Percentiles rank a stretch among this genome's conserved stretches.
Evolutionary conservation across 2,888 invertebrate genomes (phyloP).

Genomic region (Sialis lutaria): DNA sequence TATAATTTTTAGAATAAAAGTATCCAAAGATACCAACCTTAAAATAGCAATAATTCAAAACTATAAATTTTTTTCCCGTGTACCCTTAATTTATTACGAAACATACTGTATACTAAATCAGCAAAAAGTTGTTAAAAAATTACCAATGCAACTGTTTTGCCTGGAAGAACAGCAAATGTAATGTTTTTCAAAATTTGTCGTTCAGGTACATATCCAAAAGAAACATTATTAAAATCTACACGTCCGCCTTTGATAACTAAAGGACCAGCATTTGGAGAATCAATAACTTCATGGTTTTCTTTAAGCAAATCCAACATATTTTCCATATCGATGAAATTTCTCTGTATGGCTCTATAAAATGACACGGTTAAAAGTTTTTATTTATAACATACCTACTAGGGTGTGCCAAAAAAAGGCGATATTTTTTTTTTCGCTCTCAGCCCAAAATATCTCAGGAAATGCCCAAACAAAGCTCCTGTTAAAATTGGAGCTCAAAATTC

Average conservation of each 20-base stretch:
- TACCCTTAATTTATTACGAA: no score
- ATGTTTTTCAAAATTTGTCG: conserved; percentile 57
- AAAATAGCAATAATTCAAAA: no score
- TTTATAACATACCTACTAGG: no score
- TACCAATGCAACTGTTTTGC: conserved; percentile 69
- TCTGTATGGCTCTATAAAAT: conserved; percentile 71
- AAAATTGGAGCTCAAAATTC: no score
- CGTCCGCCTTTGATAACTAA: conserved; percentile 49
- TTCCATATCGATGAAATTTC: conserved; percentile 98
- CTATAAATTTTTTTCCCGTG: no score
- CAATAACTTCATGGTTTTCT: conserved; percentile 73
- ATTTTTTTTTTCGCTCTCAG: no score
- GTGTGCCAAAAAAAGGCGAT: no score
- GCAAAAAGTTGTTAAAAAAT: conserved; percentile 14
- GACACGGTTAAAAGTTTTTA: conserved; percentile 3
- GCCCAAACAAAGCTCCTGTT: no score
- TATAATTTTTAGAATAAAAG: no score
- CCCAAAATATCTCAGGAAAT: no score
- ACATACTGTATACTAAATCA: no score
- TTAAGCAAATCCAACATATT: conserved; percentile 94
- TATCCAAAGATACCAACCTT: no score
- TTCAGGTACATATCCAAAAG: conserved; percentile 76
- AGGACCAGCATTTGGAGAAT: conserved; percentile 61
- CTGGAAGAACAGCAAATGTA: conserved; percentile 62
- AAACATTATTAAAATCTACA: conserved; percentile 80